Evolutionary conservation across 2,888 invertebrate genomes (phyloP).

Genomic region (Agapetus fuscipes): DNA sequence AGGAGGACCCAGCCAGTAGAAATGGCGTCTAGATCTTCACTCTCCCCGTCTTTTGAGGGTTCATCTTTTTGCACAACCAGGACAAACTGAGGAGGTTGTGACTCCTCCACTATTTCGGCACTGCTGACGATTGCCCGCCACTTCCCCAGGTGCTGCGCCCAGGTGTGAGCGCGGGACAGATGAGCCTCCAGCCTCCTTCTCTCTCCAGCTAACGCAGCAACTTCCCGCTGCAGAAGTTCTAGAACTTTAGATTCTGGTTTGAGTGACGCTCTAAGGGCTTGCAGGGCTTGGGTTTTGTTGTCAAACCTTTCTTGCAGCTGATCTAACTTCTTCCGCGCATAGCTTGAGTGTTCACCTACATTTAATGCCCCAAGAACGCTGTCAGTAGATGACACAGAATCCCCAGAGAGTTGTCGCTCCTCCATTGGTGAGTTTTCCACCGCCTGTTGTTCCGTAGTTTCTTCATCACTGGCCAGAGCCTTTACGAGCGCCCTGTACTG

Average conservation of each 20-base stretch:
- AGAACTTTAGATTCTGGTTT: slow-evolving; percentile 78
- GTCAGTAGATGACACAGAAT: slow-evolving; percentile 43
- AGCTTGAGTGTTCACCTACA: slow-evolving; percentile 74
- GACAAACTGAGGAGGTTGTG: slow-evolving; percentile 62
- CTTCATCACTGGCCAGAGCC: slow-evolving; percentile 54
- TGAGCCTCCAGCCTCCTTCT: slow-evolving; percentile 76
- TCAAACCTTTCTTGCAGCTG: slow-evolving; percentile 75
- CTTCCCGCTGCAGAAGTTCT: slow-evolving; percentile 70
- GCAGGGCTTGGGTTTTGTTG: slow-evolving; percentile 73
- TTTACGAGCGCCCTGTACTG: slow-evolving; percentile 66
- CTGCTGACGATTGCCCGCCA: slow-evolving; percentile 82
- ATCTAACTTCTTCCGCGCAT: slow-evolving; percentile 71
- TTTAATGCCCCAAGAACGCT: slow-evolving; percentile 43
- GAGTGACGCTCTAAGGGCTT: slow-evolving; percentile 70
- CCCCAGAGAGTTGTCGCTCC: slow-evolving; percentile 47
- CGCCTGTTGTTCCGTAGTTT: slow-evolving; percentile 32
- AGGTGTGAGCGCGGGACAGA: slow-evolving; percentile 74
- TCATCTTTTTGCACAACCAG: slow-evolving; percentile 69
- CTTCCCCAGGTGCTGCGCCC: slow-evolving; percentile 81
- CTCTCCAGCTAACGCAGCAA: slow-evolving; percentile 73
- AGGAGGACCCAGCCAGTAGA: slow-evolving; percentile 43
- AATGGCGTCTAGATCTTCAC: slow-evolving; percentile 40
- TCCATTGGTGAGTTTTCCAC: slow-evolving; percentile 42
- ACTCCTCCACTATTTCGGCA: slow-evolving; percentile 65
- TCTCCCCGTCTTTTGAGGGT: slow-evolving; percentile 47